These are phyloP conservation scores for Trachelus tabidus DNA, from an alignment of 2,888 invertebrate species.

Conservation along the genomic window DNA sequence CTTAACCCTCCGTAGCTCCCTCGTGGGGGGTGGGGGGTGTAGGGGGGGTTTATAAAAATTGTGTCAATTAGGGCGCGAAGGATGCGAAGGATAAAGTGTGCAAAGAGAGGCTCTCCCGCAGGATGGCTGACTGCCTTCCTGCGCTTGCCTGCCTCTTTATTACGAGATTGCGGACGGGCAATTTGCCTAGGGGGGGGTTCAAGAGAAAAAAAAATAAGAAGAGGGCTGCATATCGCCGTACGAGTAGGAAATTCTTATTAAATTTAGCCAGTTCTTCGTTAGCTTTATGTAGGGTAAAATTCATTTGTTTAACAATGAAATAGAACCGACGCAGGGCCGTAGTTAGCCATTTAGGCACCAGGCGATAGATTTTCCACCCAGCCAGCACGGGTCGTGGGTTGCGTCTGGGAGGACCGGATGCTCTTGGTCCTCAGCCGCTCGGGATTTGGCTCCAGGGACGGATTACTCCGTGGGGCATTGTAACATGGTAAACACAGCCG, in stretches of 20 bases:
- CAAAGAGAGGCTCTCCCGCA: slow-evolving; percentile 1
- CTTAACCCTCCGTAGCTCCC: slow-evolving; percentile 44
- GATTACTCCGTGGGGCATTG: slow-evolving; percentile 65
- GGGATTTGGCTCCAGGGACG: slow-evolving; percentile 45
- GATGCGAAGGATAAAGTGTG: slow-evolving; percentile 19
- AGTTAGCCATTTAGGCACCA: background rate
- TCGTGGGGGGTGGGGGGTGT: background rate
- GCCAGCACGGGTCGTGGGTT: background rate
- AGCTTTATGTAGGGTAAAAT: background rate
- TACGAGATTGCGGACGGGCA: slow-evolving; percentile 36
- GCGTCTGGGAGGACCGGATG: background rate
- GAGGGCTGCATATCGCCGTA: background rate
- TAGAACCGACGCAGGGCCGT: background rate
- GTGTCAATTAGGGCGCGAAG: slow-evolving; percentile 56
- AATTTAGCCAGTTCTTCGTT: background rate
- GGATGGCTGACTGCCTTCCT: background rate
- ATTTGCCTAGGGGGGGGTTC: slow-evolving; percentile 23
- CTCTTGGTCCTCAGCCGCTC: background rate
- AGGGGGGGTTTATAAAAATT: slow-evolving; percentile 54
- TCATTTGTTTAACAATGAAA: background rate
- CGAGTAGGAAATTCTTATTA: background rate
- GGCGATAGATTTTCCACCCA: background rate
- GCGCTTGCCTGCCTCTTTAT: slow-evolving; percentile 23
- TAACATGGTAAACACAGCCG: slow-evolving; percentile 64
- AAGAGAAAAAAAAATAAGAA: background rate